Evolutionary conservation across 2,797 vertebrate species (phyloP), one percentile per base, ranked within the genome.

Genomic region (Gymnodraco acuticeps): DNA sequence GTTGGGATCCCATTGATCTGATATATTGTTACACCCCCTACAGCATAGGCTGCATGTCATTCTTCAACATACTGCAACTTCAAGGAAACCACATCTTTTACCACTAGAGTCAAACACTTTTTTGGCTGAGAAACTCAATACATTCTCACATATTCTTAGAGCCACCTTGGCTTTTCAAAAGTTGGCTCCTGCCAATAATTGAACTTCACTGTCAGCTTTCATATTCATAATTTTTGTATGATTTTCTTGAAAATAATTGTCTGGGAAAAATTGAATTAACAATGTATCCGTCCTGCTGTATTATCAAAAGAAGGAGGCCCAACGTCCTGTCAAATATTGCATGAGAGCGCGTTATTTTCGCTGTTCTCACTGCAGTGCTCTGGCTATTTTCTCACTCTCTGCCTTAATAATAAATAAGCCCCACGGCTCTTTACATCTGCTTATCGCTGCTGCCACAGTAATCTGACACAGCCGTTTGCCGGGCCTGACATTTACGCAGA

Each of bases 401-500:
- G 42, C 72, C 73, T 71, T 76, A 78, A 89, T 86, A 91, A 89
- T 88, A 92, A 90, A 93, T 87, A 87, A 83, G 67, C 56, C 85
- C 53, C 52, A 65, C 4, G 51, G 78, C 82, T 83, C 76, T 80
- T 90, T 83, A 80, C 80, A 92, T 93, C 78, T 89, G 86, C 86
- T 92, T 93, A 91, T 94, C 88, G 47, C 65, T 66, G 72, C 85
- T 80, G 79, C 83, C 54, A 68, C 76, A 48, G 81, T 92, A 91
- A 94, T 93, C 85, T 84, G 84, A 89, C 83, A 77, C 84, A 91
- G 89, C 90, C 79, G 27, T 87, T 90, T 59, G 63, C 80, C 1
- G 61, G 71, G 73, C 74, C 87, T 65, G 67, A 81, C 87, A 80
- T 87, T 72, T 83, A 75, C 59, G 69, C 83, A 83, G 58, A 78